Conservation (phyloP, 2,113 vertebrate genomes). For the Albula goreensis region DNA sequence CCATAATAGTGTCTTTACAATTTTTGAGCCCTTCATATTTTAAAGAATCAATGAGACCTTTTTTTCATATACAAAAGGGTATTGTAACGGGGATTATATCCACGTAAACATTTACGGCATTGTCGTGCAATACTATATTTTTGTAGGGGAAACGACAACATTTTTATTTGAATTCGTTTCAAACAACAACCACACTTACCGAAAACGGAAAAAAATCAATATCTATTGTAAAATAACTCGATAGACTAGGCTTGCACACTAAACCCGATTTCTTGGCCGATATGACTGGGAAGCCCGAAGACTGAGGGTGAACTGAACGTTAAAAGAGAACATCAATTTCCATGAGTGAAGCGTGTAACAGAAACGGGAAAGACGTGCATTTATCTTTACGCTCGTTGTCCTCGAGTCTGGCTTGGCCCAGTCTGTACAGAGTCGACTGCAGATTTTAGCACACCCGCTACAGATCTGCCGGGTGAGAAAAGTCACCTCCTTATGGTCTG, state of each 20-base stretch:
- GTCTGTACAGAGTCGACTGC: background rate
- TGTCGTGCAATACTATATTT: background rate
- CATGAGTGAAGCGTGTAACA: background rate
- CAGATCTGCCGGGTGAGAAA: background rate
- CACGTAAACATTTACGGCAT: background rate
- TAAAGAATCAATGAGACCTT: background rate
- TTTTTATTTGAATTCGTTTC: constrained; percentile 17
- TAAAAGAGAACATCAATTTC: constrained; percentile 1
- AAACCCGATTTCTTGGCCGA: constrained; percentile 20
- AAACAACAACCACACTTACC: background rate
- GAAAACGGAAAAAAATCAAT: background rate
- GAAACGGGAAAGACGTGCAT: background rate
- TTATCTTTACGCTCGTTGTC: background rate
- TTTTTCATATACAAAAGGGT: background rate
- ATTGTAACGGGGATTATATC: background rate
- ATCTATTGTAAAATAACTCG: background rate
- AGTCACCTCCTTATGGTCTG: background rate
- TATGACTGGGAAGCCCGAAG: background rate
- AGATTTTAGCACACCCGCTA: background rate
- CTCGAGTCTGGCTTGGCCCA: background rate
- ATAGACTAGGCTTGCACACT: background rate
- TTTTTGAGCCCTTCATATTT: background rate
- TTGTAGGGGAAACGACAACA: constrained; percentile 1
- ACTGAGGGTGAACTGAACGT: background rate
- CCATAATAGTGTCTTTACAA: background rate